Conservation (phyloP, 2,888 invertebrate species). For the Scotopteryx bipunctaria region DNA sequence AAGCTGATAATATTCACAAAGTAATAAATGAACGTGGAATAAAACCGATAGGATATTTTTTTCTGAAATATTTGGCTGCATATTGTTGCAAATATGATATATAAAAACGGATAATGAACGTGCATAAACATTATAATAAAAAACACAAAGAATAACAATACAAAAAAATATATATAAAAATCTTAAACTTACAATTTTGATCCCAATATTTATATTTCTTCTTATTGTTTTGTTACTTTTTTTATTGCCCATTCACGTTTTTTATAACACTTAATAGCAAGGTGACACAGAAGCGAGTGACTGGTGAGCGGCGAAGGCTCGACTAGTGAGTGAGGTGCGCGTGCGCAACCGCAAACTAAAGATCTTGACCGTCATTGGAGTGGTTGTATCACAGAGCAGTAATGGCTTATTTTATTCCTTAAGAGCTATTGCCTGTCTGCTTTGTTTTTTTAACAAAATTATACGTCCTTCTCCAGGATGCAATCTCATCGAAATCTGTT, state of each 20-base stretch:
- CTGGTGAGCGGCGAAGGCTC: conserved; percentile 48
- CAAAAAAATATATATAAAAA: too few relatives aligned
- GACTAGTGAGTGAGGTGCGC: conserved; percentile 56
- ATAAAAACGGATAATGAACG: too few relatives aligned
- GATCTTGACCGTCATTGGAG: conserved; percentile 39
- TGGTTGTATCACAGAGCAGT: conserved; percentile 6
- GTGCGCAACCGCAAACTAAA: conserved; percentile 51
- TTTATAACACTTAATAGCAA: conserved; percentile 30
- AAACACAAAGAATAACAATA: not conserved
- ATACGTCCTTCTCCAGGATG: too few relatives aligned
- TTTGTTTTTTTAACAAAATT: too few relatives aligned
- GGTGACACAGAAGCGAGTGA: conserved; percentile 45
- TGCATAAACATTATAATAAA: not conserved
- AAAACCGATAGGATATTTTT: too few relatives aligned
- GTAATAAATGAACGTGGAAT: too few relatives aligned
- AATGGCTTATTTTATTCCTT: conserved; percentile 11
- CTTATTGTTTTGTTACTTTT: conserved; percentile 17
- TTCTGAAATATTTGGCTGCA: too few relatives aligned
- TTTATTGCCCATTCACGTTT: conserved; percentile 42
- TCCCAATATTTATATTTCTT: conserved; percentile 1
- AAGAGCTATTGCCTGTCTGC: too few relatives aligned
- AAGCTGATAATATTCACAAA: too few relatives aligned
- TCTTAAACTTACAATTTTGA: conserved; percentile 29
- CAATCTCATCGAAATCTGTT: too few relatives aligned
- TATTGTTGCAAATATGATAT: too few relatives aligned